A percentile compares a stretch with the other conserved stretches of the same genome.
Conservation (phyloP, 2,797 vertebrate genomes). For the Tarsius wallacei region DNA sequence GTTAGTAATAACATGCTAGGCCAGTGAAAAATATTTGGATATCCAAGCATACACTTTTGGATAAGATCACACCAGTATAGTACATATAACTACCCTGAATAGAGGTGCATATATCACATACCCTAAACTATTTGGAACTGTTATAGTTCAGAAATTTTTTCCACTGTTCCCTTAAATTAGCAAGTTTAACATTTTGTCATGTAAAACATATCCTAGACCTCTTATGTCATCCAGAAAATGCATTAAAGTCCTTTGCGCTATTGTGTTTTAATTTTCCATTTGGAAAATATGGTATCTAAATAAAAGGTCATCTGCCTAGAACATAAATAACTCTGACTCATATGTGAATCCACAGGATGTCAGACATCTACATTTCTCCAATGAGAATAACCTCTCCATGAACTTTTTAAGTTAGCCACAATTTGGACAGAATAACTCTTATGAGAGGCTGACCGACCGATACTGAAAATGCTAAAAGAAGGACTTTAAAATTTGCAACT, state of each 20-base stretch:
- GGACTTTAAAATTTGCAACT: not conserved
- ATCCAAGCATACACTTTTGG: not conserved
- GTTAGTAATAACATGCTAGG: not conserved
- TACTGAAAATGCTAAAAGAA: not conserved
- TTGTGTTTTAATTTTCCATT: constrained; percentile 21
- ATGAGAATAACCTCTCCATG: not conserved
- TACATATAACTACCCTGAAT: not conserved
- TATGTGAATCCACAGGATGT: not conserved
- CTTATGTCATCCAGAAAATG: not conserved
- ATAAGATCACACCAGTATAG: not conserved
- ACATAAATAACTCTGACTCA: not conserved
- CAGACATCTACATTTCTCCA: constrained; percentile 1
- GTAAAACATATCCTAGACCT: not conserved
- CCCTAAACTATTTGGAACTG: not conserved
- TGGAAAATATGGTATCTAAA: constrained; percentile 51
- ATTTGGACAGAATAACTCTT: constrained; percentile 9
- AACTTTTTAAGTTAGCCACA: not conserved
- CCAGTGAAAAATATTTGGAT: not conserved
- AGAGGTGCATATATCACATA: not conserved
- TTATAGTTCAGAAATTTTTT: not conserved
- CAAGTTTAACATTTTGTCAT: not conserved
- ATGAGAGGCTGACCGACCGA: not conserved
- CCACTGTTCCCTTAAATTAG: not conserved
- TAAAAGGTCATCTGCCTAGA: not conserved
- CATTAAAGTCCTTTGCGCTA: not conserved